Conservation (phyloP, 1,140 invertebrate species). For the Coptotermes formosanus region DNA sequence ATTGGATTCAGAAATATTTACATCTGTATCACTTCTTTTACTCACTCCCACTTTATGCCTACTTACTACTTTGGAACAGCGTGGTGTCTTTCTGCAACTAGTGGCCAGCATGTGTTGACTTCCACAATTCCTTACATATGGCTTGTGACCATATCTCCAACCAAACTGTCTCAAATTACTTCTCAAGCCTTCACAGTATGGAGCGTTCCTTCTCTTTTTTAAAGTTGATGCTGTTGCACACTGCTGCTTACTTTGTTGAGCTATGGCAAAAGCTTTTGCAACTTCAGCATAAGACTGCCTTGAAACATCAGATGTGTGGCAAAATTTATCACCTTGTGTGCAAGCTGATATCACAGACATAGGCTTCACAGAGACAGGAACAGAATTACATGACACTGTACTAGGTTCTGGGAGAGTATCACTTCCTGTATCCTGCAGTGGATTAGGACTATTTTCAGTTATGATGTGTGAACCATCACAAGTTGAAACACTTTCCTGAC, state of each 20-base stretch:
- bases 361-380: not conserved
- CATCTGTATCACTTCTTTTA: not conserved
- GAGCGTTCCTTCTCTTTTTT: not conserved
- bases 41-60: not conserved
- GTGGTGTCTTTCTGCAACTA: not conserved
- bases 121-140: not conserved
- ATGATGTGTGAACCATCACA: not conserved
- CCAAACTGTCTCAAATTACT: not conserved
- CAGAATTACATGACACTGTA: not conserved
- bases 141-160: not conserved
- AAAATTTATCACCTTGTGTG: not conserved
- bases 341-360: not conserved
- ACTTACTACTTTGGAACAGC: not conserved
- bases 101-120: not conserved
- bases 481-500: not conserved
- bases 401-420: not conserved
- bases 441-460: no score
- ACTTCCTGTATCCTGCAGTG: not conserved
- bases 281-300: slow-evolving; percentile 25
- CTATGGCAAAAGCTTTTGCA: not conserved
- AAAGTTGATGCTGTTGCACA: not conserved
- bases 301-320: not conserved
- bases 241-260: not conserved
- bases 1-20: not conserved
- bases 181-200: not conserved